These are phyloP conservation scores for Onychorhynchus coronatus DNA, from an alignment of 2,113 vertebrate genomes.

Conservation along the genomic window DNA sequence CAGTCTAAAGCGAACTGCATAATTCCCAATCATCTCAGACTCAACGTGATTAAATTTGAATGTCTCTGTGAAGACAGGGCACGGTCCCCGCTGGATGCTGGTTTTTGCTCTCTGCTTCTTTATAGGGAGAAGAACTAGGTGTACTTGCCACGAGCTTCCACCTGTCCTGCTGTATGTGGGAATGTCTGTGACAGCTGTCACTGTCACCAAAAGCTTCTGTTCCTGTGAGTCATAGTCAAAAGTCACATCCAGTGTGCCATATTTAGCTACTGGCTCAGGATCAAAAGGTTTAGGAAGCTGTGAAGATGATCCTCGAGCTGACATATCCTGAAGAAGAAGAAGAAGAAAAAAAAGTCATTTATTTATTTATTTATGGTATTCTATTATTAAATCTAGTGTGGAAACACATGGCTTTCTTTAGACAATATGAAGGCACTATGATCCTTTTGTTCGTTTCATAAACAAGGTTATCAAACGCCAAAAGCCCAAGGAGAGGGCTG, in stretches of 20 bases:
- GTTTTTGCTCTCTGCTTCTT: conserved; percentile 97
- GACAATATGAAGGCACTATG: background rate
- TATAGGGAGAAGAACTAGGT: conserved; percentile 94
- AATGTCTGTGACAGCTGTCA: conserved; percentile 92
- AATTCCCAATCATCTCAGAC: conserved; percentile 96
- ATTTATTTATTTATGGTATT: conserved; percentile 39
- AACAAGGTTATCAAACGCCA: background rate
- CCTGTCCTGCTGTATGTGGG: conserved; percentile 86
- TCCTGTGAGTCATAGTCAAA: conserved; percentile 93
- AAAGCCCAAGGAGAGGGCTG: background rate
- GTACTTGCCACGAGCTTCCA: conserved; percentile 96
- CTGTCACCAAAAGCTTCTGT: conserved; percentile 90
- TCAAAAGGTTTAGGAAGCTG: conserved; percentile 92
- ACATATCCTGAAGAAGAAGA: conserved; percentile 81
- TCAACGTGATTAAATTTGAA: conserved; percentile 94
- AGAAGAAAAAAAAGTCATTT: background rate
- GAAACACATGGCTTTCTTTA: background rate
- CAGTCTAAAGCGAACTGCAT: conserved; percentile 92
- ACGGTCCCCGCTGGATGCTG: conserved; percentile 87
- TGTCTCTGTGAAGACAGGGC: conserved; percentile 93
- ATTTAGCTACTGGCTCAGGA: conserved; percentile 89
- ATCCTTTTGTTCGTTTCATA: conserved; percentile 3
- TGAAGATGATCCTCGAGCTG: conserved; percentile 88
- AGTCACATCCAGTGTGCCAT: conserved; percentile 92
- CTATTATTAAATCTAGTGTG: conserved; percentile 7